A percentile compares a stretch with the other conserved stretches of the same genome.
phyloP scores from a whole-genome alignment of 1,140 invertebrate genomes.

The Phymastichus coffea region DNA sequence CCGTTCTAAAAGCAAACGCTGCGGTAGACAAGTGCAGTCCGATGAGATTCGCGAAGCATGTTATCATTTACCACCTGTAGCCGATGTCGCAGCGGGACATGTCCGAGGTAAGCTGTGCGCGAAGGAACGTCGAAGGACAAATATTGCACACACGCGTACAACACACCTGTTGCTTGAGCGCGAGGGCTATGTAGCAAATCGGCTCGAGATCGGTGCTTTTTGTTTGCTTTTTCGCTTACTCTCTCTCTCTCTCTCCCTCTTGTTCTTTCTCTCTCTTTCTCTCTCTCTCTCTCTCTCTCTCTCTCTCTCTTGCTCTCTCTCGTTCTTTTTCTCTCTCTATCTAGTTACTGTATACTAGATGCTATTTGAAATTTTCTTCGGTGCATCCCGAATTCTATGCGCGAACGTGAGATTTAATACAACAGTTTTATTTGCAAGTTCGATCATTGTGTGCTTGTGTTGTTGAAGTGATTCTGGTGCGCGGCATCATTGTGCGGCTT shows the following conservation, averaged over 20 bases:
- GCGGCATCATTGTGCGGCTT: no score
- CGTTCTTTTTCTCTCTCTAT: not conserved
- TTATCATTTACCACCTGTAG: slow-evolving; percentile 46
- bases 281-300: not conserved
- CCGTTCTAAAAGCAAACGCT: slow-evolving; percentile 40
- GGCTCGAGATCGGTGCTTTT: no score
- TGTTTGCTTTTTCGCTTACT: not conserved
- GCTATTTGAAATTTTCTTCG: no score
- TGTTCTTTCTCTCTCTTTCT: not conserved
- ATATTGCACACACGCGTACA: no score
- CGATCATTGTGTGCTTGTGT: no score
- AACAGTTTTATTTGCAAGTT: no score
- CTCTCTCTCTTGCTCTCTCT: not conserved
- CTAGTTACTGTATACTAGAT: not conserved
- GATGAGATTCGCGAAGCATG: slow-evolving; percentile 41
- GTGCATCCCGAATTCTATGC: no score
- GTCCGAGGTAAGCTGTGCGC: slow-evolving; percentile 59
- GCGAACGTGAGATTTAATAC: no score
- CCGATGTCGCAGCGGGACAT: slow-evolving; percentile 60
- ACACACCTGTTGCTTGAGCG: no score
- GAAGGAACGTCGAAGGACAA: no score
- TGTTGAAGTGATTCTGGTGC: no score
- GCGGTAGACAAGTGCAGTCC: not conserved
- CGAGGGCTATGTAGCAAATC: no score
- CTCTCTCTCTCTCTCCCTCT: not conserved